Evolutionary conservation across 2,797 vertebrate genomes (phyloP).

Genomic region (Poecilia wingei): DNA sequence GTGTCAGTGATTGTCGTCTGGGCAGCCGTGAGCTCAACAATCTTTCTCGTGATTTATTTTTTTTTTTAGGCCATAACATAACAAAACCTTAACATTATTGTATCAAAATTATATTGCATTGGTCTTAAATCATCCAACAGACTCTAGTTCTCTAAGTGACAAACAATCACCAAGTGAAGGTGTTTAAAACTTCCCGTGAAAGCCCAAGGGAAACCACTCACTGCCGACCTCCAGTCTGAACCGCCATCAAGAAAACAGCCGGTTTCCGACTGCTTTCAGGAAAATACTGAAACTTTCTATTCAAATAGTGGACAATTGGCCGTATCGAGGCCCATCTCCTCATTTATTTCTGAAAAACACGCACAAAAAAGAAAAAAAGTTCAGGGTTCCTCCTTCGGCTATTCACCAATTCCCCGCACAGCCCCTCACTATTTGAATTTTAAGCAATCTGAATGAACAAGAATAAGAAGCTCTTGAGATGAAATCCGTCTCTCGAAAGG

Average conservation of each 20-base stretch:
- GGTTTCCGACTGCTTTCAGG: constrained; percentile 66
- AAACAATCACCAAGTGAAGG: constrained; percentile 53
- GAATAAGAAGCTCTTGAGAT: constrained; percentile 74
- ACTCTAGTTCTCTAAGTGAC: constrained; percentile 1
- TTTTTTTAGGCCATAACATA: not conserved
- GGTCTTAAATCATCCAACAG: not conserved
- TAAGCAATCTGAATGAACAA: constrained; percentile 73
- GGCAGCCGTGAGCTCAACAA: not conserved
- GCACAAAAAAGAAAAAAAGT: constrained; percentile 71
- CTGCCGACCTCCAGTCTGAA: constrained; percentile 45
- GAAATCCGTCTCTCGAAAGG: constrained; percentile 75
- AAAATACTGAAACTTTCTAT: constrained; percentile 62
- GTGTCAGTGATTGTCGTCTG: not conserved
- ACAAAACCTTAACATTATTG: not conserved
- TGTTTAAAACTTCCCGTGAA: constrained; percentile 71
- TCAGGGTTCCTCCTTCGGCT: constrained; percentile 62
- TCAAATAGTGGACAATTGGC: constrained; percentile 73
- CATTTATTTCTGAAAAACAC: constrained; percentile 73
- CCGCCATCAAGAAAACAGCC: constrained; percentile 61
- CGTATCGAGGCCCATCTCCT: constrained; percentile 71
- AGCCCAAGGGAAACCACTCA: constrained; percentile 57
- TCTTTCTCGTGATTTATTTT: not conserved
- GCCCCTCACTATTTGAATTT: constrained; percentile 77
- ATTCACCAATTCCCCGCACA: constrained; percentile 69
- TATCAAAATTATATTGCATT: not conserved